Evolutionary conservation across 2,113 vertebrate genomes (phyloP).

Genomic region (Rousettus leschenaultii): DNA sequence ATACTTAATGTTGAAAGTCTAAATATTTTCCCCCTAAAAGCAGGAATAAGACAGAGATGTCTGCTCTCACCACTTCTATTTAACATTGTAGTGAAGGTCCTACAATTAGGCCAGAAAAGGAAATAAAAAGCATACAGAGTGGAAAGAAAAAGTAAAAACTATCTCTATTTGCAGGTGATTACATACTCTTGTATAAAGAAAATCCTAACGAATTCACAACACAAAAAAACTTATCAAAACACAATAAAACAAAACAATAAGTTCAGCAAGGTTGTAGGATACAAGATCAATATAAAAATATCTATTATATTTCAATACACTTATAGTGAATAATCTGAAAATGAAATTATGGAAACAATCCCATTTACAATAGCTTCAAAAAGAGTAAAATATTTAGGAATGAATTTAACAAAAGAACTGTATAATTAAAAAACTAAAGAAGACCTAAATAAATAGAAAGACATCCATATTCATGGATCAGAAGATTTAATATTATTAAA

Average conservation of each 20-base stretch:
- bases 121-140: not conserved
- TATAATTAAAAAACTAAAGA: not conserved
- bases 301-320: not conserved
- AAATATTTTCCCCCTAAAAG: not conserved
- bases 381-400: not conserved
- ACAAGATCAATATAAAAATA: not conserved
- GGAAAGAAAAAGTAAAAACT: not conserved
- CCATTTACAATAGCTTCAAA: not conserved
- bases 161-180: not conserved
- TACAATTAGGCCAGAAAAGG: not conserved
- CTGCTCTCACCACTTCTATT: not conserved
- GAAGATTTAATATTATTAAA: not conserved
- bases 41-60: not conserved
- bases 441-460: not conserved
- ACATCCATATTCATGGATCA: not conserved
- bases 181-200: not conserved
- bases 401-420: not conserved
- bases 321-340: not conserved
- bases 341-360: not conserved
- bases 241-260: not conserved
- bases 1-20: not conserved
- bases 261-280: not conserved
- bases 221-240: not conserved
- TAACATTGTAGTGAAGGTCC: not conserved
- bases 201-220: not conserved